phyloP scores from a whole-genome alignment of 2,113 vertebrate genomes.

The Thamnophis sirtalis region DNA sequence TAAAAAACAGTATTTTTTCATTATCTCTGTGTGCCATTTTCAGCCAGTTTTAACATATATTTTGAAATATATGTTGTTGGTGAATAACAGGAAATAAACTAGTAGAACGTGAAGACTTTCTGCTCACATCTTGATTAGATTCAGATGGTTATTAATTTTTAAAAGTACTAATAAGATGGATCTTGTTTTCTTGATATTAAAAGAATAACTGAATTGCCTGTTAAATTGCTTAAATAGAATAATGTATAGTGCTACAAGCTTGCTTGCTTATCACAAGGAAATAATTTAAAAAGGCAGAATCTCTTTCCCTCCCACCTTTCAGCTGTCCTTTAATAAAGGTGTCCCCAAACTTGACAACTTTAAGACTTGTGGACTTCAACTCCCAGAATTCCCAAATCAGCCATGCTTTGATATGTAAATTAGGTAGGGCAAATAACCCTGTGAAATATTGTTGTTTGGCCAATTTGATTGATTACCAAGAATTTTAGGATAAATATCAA shows the following conservation, averaged over 20 bases:
- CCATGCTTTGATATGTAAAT: background rate
- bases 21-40: background rate
- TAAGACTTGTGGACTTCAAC: background rate
- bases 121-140: background rate
- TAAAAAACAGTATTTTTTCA: constrained; percentile 9
- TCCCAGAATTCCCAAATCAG: background rate
- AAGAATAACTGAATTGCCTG: background rate
- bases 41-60: background rate
- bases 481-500: background rate
- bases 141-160: constrained; percentile 16
- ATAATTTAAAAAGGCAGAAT: background rate
- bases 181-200: background rate
- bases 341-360: background rate
- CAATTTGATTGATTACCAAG: background rate
- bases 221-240: background rate
- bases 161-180: background rate
- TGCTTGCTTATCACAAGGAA: background rate
- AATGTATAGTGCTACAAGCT: background rate
- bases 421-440: constrained; percentile 10
- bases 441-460: background rate
- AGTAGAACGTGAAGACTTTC: background rate
- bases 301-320: background rate
- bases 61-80: background rate
- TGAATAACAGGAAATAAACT: background rate
- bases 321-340: background rate